phyloP scores from a whole-genome alignment of 2,113 vertebrate species.

The Lepidiolamprologus cunningtoni region DNA sequence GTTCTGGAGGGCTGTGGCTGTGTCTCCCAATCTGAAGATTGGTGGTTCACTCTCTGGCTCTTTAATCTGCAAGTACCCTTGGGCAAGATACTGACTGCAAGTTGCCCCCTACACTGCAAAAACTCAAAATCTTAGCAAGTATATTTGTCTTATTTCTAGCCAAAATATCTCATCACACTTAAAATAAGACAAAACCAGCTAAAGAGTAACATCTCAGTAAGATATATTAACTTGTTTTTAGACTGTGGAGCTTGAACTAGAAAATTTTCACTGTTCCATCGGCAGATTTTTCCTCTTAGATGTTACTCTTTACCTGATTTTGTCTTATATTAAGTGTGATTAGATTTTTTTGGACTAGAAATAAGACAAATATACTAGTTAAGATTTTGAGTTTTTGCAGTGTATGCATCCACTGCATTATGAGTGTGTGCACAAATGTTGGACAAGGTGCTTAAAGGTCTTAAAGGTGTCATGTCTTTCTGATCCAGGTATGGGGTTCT shows the following conservation, averaged over 20 bases:
- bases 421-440: not conserved
- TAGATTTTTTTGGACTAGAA: not conserved
- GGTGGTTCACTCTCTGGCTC: not conserved
- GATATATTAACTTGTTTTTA: not conserved
- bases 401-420: not conserved
- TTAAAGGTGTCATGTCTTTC: not conserved
- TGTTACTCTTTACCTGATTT: not conserved
- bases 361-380: not conserved
- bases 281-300: not conserved
- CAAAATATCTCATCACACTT: not conserved
- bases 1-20: not conserved
- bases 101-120: not conserved
- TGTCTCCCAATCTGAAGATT: not conserved
- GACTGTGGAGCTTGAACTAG: not conserved
- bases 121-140: not conserved
- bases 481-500: conserved; percentile 75
- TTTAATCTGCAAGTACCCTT: not conserved
- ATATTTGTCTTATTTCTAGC: not conserved
- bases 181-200: not conserved
- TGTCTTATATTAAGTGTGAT: not conserved
- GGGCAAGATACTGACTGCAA: not conserved
- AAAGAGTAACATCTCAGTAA: not conserved
- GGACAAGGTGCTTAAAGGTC: not conserved
- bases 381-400: not conserved
- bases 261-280: not conserved